phyloP scores from a whole-genome alignment of 2,888 invertebrate genomes.

The Erebia epiphron region DNA sequence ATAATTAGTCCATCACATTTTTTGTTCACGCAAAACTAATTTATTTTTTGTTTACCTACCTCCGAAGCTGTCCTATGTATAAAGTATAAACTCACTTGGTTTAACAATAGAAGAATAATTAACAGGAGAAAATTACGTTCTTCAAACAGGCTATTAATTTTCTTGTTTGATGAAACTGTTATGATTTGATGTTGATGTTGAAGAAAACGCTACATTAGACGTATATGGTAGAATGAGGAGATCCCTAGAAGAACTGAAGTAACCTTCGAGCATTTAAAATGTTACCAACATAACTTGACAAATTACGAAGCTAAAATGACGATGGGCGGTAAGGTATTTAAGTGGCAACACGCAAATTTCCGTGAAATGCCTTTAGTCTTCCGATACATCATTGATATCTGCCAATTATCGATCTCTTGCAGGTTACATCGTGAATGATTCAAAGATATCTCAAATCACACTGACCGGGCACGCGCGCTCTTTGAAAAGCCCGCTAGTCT shows the following conservation, averaged over 20 bases:
- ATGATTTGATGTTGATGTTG: not conserved
- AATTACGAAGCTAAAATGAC: too few species aligned
- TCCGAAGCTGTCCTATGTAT: conserved; percentile 40
- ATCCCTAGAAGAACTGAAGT: too few species aligned
- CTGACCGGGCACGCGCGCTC: conserved; percentile 26
- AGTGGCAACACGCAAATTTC: conserved; percentile 4
- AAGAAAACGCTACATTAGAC: too few species aligned
- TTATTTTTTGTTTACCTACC: conserved; percentile 62
- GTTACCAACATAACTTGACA: too few species aligned
- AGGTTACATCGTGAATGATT: conserved; percentile 16
- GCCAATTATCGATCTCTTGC: conserved; percentile 26
- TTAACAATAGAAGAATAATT: conserved; percentile 54
- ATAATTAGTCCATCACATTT: conserved; percentile 73
- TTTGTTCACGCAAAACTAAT: conserved; percentile 68
- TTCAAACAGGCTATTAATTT: conserved; percentile 37
- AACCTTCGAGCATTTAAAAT: too few species aligned
- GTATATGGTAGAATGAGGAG: too few species aligned
- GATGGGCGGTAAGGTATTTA: not conserved
- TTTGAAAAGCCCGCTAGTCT: conserved; percentile 27
- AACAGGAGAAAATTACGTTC: conserved; percentile 46
- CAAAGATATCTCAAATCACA: conserved; percentile 25
- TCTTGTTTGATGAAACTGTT: not conserved
- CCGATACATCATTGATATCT: conserved; percentile 1
- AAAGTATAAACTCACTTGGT: conserved; percentile 34
- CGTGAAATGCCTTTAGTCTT: not conserved